A percentile compares a stretch with the other conserved stretches of the same genome.
Evolutionary conservation across 2,888 invertebrate species (phyloP).

Genomic region (Drosophila merina): DNA sequence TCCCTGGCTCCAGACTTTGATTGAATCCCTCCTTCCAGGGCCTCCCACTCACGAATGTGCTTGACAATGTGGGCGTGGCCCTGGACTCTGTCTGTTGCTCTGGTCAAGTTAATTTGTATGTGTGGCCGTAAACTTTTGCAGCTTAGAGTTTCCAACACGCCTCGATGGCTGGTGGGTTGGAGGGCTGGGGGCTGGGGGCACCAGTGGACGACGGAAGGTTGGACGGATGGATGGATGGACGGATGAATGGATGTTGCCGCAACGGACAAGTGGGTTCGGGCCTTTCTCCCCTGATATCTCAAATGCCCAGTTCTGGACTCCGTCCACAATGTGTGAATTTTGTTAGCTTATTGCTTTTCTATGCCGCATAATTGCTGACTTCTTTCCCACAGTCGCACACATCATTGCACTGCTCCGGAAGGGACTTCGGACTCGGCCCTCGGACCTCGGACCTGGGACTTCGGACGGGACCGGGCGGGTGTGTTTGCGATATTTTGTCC

Average conservation of each 20-base stretch:
- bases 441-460: too few species aligned
- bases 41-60: slow-evolving; percentile 35
- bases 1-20: not conserved
- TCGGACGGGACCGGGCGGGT: slow-evolving; percentile 35
- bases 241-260: slow-evolving; percentile 23
- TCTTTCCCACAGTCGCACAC: slow-evolving; percentile 74
- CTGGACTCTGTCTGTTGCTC: slow-evolving; percentile 55
- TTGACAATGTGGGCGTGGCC: slow-evolving; percentile 72
- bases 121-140: slow-evolving; percentile 76
- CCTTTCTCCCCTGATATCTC: slow-evolving; percentile 59
- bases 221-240: slow-evolving; percentile 29
- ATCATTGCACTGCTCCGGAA: slow-evolving; percentile 47
- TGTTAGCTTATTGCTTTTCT: slow-evolving; percentile 79
- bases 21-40: slow-evolving; percentile 5
- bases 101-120: slow-evolving; percentile 78
- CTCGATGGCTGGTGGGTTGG: slow-evolving; percentile 59
- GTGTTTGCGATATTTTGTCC: slow-evolving; percentile 59
- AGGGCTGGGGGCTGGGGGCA: not conserved
- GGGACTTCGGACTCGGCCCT: not conserved
- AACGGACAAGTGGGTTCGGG: slow-evolving; percentile 11
- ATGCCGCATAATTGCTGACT: slow-evolving; percentile 79
- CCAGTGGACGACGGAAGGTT: slow-evolving; percentile 3
- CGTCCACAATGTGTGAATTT: slow-evolving; percentile 76
- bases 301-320: slow-evolving; percentile 65
- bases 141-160: slow-evolving; percentile 74